Base-by-base conservation (phyloP, 2,797 vertebrate species). In the Setipinna tenuifilis region DNA sequence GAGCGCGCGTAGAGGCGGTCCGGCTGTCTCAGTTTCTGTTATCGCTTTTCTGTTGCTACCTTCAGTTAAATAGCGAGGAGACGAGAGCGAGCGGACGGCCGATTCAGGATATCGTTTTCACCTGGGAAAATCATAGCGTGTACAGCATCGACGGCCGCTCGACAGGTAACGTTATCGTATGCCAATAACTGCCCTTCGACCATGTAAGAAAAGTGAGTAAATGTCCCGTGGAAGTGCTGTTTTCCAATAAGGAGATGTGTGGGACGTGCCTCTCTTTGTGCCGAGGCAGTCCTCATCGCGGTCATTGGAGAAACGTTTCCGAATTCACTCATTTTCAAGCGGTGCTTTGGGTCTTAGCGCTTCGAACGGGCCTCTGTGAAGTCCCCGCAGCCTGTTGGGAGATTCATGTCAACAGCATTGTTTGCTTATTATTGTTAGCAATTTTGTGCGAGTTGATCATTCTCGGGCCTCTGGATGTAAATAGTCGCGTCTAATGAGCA, bases 1-100 rank as follows among this genome's bases (percentile, higher is more conserved):
- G 93, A 91, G 92, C 95, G 95, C 95, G 95, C 95, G 82, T 80
- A 94, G 95, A 95, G 95, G 95, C 95, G 95, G 95, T 95, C 93
- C 94, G 92, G 94, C 93, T 93, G 94, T 93, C 88, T 94, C 91
- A 57, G 91, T 93, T 92, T 93, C 92, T 92, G 92, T 94, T 89
- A 90, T 94, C 94, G 92, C 91, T 89, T 90, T 91, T 89, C 82
- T 88, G 84, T 91, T 91, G 93, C 91, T 91, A 85, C 92, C 93
- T 93, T 94, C 93, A 93, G 92, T 94, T 92, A 93, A 95, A 94
- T 88, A 94, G 93, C 94, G 87, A 91, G 93, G 93, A 93, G 93
- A 89, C 95, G 92, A 92, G 94, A 91, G 90, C 93, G 95, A 94
- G 94, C 93, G 89, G 92, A 88, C 93, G 92, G 91, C 92, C 92